Conservation (phyloP, 1,140 invertebrate species). For the Drosophila sp. region DNA sequence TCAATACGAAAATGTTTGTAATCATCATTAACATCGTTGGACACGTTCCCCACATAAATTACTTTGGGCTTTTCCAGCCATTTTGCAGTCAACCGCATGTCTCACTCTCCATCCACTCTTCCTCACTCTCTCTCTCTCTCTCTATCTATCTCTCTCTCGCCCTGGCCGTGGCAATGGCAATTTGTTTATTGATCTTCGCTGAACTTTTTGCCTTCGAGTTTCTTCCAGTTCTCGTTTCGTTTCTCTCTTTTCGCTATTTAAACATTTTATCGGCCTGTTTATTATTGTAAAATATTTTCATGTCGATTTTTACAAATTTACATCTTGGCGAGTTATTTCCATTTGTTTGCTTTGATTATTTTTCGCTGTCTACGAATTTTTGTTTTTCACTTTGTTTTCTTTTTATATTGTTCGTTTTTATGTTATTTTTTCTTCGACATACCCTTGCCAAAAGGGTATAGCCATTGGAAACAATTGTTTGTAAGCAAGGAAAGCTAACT, state of each 20-base stretch:
- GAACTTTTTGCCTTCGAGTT: slow-evolving; percentile 36
- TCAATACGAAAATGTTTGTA: slow-evolving; percentile 17
- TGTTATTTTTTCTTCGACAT: slow-evolving; percentile 12
- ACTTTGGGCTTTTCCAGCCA: slow-evolving; percentile 21
- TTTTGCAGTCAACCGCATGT: not conserved
- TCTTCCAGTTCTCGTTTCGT: slow-evolving; percentile 4
- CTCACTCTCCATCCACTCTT: not conserved
- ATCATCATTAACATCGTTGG: slow-evolving; percentile 1
- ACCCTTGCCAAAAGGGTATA: not conserved
- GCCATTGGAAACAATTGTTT: not conserved
- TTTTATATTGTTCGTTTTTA: slow-evolving; percentile 37
- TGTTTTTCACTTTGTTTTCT: slow-evolving; percentile 10
- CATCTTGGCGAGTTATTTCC: slow-evolving; percentile 12
- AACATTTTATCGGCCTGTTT: slow-evolving; percentile 54
- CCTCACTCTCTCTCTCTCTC: not conserved
- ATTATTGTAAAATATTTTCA: slow-evolving; percentile 72
- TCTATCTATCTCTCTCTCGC: not conserved
- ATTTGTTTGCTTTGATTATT: slow-evolving; percentile 75
- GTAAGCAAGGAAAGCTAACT: too few relatives aligned
- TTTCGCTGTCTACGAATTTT: slow-evolving; percentile 32
- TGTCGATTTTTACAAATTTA: slow-evolving; percentile 62
- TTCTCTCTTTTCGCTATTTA: slow-evolving; percentile 36
- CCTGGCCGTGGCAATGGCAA: slow-evolving; percentile 16
- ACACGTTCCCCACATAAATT: slow-evolving; percentile 35
- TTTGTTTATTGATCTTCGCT: slow-evolving; percentile 66